phyloP scores from a whole-genome alignment of 2,797 vertebrate genomes.

The Syngnathus acus region DNA sequence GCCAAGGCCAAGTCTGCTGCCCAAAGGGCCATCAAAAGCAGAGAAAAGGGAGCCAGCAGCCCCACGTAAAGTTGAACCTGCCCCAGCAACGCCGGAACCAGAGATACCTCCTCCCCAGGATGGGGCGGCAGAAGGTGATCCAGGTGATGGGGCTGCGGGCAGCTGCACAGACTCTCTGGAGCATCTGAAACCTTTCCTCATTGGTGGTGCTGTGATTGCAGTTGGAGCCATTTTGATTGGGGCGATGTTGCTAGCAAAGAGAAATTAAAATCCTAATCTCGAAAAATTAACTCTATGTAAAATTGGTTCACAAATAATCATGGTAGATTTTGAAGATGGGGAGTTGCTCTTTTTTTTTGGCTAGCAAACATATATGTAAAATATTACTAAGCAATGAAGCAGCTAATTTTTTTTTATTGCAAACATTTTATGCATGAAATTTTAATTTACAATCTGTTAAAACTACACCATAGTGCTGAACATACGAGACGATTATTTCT shows the following conservation, averaged over 20 bases:
- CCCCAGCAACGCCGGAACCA: slow-evolving; percentile 50
- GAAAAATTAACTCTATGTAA: slow-evolving; percentile 35
- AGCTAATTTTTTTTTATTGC: not conserved
- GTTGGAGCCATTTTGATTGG: slow-evolving; percentile 72
- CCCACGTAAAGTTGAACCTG: slow-evolving; percentile 58
- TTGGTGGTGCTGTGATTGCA: slow-evolving; percentile 69
- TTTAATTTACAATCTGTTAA: slow-evolving; percentile 28
- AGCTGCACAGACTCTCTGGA: slow-evolving; percentile 70
- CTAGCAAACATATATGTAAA: slow-evolving; percentile 40
- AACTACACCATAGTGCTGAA: slow-evolving; percentile 18
- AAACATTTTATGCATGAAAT: slow-evolving; percentile 54
- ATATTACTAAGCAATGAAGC: slow-evolving; percentile 17
- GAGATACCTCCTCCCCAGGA: slow-evolving; percentile 61
- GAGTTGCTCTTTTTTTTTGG: slow-evolving; percentile 37
- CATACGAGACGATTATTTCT: slow-evolving; percentile 22
- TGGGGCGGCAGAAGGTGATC: slow-evolving; percentile 57
- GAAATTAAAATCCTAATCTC: slow-evolving; percentile 63
- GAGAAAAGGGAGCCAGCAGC: slow-evolving; percentile 65
- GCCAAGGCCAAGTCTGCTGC: slow-evolving; percentile 66
- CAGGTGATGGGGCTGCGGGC: slow-evolving; percentile 50
- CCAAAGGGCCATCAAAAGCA: slow-evolving; percentile 55
- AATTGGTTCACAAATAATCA: slow-evolving; percentile 60
- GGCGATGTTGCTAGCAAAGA: slow-evolving; percentile 67
- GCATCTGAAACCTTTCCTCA: slow-evolving; percentile 74
- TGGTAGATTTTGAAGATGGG: slow-evolving; percentile 41